phyloP scores from a whole-genome alignment of 1,140 invertebrate species.

The Melipona quadrifasciata region DNA sequence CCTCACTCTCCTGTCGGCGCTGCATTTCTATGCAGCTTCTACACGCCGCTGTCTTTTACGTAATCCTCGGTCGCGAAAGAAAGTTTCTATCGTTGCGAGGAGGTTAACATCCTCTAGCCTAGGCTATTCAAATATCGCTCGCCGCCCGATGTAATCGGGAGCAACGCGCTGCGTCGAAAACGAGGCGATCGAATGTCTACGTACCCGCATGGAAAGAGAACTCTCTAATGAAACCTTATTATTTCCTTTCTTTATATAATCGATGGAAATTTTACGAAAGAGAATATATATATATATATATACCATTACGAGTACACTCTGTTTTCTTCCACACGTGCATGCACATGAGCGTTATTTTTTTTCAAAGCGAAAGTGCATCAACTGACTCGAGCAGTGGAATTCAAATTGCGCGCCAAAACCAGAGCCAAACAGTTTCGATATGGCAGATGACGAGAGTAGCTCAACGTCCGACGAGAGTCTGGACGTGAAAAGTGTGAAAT shows the following conservation, averaged over 20 bases:
- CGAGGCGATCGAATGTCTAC: conserved; percentile 12
- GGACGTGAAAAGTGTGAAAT: conserved; percentile 85
- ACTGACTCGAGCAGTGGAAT: not conserved
- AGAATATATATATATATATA: too few relatives aligned
- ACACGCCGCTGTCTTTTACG: conserved; percentile 68
- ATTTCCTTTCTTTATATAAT: conserved; percentile 27
- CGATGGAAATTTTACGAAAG: not conserved
- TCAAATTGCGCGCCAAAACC: conserved; percentile 10
- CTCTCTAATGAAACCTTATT: not conserved
- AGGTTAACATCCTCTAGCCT: conserved; percentile 76
- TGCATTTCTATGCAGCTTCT: conserved; percentile 68
- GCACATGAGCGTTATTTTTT: not conserved
- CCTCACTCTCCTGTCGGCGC: conserved; percentile 50
- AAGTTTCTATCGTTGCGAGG: conserved; percentile 70
- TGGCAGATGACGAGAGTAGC: conserved; percentile 69
- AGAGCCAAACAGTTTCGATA: conserved; percentile 51
- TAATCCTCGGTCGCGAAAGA: conserved; percentile 72
- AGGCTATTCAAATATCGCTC: conserved; percentile 45
- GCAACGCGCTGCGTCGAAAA: conserved; percentile 27
- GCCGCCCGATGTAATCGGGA: conserved; percentile 21
- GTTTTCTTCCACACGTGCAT: too few relatives aligned
- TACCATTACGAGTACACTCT: too few relatives aligned
- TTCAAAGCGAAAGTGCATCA: not conserved
- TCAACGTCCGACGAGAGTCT: conserved; percentile 83
- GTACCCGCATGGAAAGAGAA: conserved; percentile 2